Conservation (phyloP, 2,797 vertebrate species). For the Pseudomugil gertrudae region DNA sequence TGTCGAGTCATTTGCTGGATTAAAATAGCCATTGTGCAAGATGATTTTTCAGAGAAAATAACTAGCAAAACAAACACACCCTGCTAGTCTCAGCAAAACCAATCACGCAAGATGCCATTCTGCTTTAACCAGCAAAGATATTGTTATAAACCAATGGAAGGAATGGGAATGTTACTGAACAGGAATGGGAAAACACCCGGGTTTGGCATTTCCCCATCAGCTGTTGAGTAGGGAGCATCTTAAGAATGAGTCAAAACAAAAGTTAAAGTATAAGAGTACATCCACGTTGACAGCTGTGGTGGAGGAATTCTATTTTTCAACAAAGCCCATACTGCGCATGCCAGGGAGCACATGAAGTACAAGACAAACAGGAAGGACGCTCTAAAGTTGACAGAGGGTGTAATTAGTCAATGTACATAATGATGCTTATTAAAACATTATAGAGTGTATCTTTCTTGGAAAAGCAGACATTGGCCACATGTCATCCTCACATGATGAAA, state of each 20-base stretch:
- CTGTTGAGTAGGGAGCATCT: neutral
- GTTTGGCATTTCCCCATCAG: slow-evolving; percentile 1
- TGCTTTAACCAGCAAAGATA: neutral
- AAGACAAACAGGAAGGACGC: slow-evolving; percentile 44
- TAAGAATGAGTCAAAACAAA: neutral
- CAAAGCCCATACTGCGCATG: slow-evolving; percentile 34
- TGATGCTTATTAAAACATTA: no score
- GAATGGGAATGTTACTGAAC: neutral
- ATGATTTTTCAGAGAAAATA: slow-evolving; percentile 12
- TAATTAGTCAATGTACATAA: slow-evolving; percentile 57
- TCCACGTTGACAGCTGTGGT: slow-evolving; percentile 34
- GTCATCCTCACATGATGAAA: slow-evolving; percentile 14
- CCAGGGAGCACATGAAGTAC: slow-evolving; percentile 48
- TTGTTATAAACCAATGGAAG: neutral
- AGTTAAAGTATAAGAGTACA: slow-evolving; percentile 6
- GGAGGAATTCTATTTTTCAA: slow-evolving; percentile 34
- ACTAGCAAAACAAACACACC: slow-evolving; percentile 32
- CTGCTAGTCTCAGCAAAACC: slow-evolving; percentile 1
- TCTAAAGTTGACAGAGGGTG: slow-evolving; percentile 29
- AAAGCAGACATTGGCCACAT: slow-evolving; percentile 33
- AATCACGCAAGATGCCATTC: neutral
- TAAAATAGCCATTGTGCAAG: slow-evolving; percentile 36
- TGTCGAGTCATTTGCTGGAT: neutral
- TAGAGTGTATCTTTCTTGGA: neutral
- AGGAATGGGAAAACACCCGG: neutral